Evolutionary conservation across 1,140 invertebrate species (phyloP).

Genomic region (Panagrolaimus sp.): DNA sequence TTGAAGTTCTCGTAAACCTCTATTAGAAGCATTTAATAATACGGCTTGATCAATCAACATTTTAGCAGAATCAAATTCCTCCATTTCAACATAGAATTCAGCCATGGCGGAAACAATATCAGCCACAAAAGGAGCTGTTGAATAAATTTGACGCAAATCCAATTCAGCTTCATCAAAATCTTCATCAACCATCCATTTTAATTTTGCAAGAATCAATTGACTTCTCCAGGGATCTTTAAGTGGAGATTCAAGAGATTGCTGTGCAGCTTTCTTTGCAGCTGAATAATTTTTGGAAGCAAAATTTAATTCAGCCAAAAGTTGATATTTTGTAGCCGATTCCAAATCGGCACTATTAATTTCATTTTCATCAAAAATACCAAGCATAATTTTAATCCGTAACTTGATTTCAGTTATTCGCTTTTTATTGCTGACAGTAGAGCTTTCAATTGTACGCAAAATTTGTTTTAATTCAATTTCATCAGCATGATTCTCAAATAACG

Average conservation of each 20-base stretch:
- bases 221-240: background rate
- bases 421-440: background rate
- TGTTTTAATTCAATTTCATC: background rate
- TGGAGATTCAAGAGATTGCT: background rate
- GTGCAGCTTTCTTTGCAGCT: background rate
- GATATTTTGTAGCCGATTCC: background rate
- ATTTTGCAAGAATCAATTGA: slow-evolving; percentile 1
- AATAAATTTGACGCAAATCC: background rate
- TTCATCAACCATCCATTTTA: background rate
- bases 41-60: background rate
- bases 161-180: background rate
- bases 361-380: background rate
- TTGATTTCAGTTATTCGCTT: background rate
- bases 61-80: slow-evolving; percentile 5
- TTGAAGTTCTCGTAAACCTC: background rate
- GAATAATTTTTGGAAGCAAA: background rate
- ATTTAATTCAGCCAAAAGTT: background rate
- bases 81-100: background rate
- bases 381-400: background rate
- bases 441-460: background rate
- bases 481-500: background rate
- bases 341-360: background rate
- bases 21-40: background rate
- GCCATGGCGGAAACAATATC: background rate
- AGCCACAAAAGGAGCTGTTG: background rate